Evolutionary conservation across 2,888 invertebrate species (phyloP), one percentile per base, ranked within the genome.

Genomic region (Zygothrica quintamaculata): DNA sequence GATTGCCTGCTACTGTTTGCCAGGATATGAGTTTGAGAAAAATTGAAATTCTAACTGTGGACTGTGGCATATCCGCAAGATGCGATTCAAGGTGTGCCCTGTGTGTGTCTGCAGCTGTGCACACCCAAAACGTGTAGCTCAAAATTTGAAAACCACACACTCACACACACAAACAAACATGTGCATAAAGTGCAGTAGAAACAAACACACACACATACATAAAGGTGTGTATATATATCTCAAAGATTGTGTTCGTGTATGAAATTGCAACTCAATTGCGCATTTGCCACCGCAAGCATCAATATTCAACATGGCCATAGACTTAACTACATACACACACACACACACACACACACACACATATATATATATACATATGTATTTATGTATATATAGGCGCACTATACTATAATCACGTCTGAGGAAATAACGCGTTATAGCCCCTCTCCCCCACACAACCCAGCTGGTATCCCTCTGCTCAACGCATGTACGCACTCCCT

Each of bases 201-300:
- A 29, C n/a, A 29, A 9, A 29, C 1, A 29, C 60, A 46, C 13
- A 42, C 47, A 48, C 33, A 33, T 22, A 13, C n/a, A n/a, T n/a
- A n/a, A n/a, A n/a, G n/a, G n/a, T n/a, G n/a, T 53, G 43, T 31
- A 15, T 53, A 47, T 61, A 67, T 79, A 70, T 69, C 77, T 74
- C 65, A 46, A 80, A 84, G 77, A 82, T 79, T 81, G 86, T 56
- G 82, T 80, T 66, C 74, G 84, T 84, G 84, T 62, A 68, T 44
- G 72, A 71, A 80, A 87, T 85, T 88, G 87, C 88, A 81, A 76
- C 86, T 86, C 77, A 82, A 87, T 87, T 80, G 80, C 87, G 77
- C 76, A 84, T 75, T 86, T 87, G 77, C 76, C 77, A 86, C 84
- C 82, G 82, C 88, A 88, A 86, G 76, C 79, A 87, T 75, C 85